Conservation (phyloP, 1,140 invertebrate genomes). For the Agrypnia vestita region DNA sequence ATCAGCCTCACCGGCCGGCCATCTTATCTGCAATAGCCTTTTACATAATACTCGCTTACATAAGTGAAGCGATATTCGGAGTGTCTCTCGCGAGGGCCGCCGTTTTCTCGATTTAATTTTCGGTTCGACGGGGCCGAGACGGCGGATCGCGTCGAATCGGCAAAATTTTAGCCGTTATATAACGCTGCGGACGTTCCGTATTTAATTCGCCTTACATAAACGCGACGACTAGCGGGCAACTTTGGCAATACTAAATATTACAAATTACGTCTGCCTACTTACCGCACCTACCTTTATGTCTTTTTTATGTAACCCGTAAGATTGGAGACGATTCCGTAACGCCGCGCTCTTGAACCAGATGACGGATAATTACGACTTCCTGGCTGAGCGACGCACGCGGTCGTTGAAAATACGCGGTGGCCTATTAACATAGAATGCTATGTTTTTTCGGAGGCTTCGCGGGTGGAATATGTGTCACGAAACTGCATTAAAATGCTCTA, state of each 20-base stretch:
- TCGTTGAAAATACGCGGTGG: no score
- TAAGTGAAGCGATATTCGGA: slow-evolving; percentile 14
- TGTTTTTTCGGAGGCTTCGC: no score
- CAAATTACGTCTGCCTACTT: neutral
- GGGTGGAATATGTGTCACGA: no score
- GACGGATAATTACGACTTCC: neutral
- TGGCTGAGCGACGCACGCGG: neutral
- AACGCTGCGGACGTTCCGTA: slow-evolving; percentile 13
- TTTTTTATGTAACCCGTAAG: slow-evolving; percentile 11
- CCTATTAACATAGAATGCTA: no score
- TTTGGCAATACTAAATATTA: slow-evolving; percentile 9
- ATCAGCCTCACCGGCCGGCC: neutral
- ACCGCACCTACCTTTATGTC: neutral
- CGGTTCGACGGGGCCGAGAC: slow-evolving; percentile 8
- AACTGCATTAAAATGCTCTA: no score
- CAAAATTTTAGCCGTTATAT: slow-evolving; percentile 18
- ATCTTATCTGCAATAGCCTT: slow-evolving; percentile 14
- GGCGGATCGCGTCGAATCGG: slow-evolving; percentile 3
- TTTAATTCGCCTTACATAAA: slow-evolving; percentile 27
- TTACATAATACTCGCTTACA: slow-evolving; percentile 29
- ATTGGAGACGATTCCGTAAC: slow-evolving; percentile 4
- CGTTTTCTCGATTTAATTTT: slow-evolving; percentile 2
- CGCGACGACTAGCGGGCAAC: neutral
- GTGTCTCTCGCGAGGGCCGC: neutral
- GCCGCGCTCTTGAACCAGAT: slow-evolving; percentile 25